These are phyloP conservation scores for Heteropelma amictum DNA, from an alignment of 2,888 invertebrate genomes.

Conservation along the genomic window DNA sequence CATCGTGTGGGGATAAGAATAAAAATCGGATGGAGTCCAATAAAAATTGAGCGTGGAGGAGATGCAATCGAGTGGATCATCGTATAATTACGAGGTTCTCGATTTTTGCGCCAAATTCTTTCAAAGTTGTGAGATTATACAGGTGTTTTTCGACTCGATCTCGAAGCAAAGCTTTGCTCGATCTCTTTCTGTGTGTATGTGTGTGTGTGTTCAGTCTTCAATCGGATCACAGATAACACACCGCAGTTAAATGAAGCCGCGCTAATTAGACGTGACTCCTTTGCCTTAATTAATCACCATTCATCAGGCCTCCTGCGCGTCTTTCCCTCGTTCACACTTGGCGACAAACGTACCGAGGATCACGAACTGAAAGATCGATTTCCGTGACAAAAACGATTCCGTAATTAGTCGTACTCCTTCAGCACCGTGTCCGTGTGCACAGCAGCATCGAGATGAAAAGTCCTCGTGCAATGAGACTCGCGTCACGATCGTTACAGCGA, in stretches of 20 bases:
- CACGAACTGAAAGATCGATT: constrained; percentile 54
- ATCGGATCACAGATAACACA: constrained; percentile 22
- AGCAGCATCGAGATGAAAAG: not conserved
- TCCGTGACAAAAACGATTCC: constrained; percentile 51
- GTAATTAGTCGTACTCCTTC: constrained; percentile 58
- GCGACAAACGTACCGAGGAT: constrained; percentile 38
- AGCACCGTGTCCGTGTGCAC: not conserved
- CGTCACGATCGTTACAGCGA: constrained; percentile 2
- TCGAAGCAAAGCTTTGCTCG: no score
- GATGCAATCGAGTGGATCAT: constrained; percentile 1
- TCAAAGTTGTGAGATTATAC: not conserved
- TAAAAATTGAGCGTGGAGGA: not conserved
- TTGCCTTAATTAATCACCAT: constrained; percentile 47
- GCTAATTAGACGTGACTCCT: constrained; percentile 38
- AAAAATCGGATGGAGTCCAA: constrained; percentile 9
- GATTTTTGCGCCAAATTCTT: not conserved
- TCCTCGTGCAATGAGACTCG: constrained; percentile 5
- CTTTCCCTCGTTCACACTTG: constrained; percentile 6
- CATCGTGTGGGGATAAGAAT: no score
- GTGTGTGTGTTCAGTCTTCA: not conserved
- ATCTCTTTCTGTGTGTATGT: no score
- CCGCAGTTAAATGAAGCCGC: constrained; percentile 11
- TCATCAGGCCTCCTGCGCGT: not conserved
- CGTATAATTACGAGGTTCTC: not conserved
- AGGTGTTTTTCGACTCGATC: no score